phyloP scores from a whole-genome alignment of 2,113 vertebrate species.

The Epinephelus cyanopodus region DNA sequence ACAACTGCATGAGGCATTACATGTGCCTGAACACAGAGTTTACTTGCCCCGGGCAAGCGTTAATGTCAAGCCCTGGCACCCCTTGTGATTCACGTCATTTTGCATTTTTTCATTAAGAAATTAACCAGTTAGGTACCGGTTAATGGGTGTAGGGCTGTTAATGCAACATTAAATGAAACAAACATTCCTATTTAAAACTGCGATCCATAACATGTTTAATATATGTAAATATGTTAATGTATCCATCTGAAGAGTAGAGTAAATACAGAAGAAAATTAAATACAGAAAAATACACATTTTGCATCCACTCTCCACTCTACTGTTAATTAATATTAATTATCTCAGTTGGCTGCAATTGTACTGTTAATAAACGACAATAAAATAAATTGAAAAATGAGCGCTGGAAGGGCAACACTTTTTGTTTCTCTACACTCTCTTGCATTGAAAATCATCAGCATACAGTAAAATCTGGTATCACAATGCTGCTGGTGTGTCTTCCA shows the following conservation, averaged over 20 bases:
- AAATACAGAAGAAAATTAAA: not conserved
- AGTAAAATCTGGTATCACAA: not conserved
- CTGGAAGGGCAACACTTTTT: not conserved
- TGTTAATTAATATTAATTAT: conserved; percentile 11
- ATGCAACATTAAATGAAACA: too few relatives aligned
- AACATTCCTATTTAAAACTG: not conserved
- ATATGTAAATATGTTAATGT: not conserved
- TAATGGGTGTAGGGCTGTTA: too few relatives aligned
- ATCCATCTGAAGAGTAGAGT: not conserved
- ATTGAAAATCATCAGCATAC: not conserved
- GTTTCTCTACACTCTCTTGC: not conserved
- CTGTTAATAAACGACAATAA: not conserved
- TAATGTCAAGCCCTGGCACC: too few relatives aligned
- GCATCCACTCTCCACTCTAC: not conserved
- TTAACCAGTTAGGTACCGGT: too few relatives aligned
- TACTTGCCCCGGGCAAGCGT: too few relatives aligned
- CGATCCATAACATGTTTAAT: not conserved
- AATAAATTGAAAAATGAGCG: not conserved
- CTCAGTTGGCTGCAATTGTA: conserved; percentile 2
- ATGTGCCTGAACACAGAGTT: too few relatives aligned
- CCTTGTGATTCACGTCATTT: too few relatives aligned
- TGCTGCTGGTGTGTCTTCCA: conserved; percentile 3
- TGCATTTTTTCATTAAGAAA: too few relatives aligned
- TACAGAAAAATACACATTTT: not conserved
- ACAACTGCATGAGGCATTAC: too few relatives aligned